phyloP scores from a whole-genome alignment of 2,888 invertebrate species.

The Anticlea derivata region DNA sequence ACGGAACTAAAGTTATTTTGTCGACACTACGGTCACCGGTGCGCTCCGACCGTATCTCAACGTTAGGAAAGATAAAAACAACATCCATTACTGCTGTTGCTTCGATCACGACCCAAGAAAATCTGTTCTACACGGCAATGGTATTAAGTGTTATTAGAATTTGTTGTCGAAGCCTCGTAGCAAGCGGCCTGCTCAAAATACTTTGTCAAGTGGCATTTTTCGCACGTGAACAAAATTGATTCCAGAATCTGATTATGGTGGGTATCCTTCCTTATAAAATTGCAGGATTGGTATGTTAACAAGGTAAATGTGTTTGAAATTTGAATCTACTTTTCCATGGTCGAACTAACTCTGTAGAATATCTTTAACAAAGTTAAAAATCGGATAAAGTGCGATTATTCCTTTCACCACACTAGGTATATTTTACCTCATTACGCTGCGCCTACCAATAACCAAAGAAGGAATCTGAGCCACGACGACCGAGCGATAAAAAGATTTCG shows the following conservation, averaged over 20 bases:
- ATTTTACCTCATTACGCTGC: no score
- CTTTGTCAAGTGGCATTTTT: conserved; percentile 65
- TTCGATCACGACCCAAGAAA: not conserved
- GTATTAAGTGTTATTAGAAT: conserved; percentile 26
- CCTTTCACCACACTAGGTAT: no score
- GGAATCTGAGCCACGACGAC: no score
- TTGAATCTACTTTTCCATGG: not conserved
- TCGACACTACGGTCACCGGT: conserved; percentile 52
- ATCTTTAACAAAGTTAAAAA: no score
- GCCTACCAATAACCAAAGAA: no score
- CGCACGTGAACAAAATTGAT: conserved; percentile 75
- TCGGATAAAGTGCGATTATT: no score
- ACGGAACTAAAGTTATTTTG: conserved; percentile 73
- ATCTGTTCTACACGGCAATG: conserved; percentile 35
- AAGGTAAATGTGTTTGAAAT: conserved; percentile 7
- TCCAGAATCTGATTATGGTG: conserved; percentile 68
- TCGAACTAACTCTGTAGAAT: not conserved
- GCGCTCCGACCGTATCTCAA: conserved; percentile 34
- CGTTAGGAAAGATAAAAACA: conserved; percentile 42
- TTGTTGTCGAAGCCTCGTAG: conserved; percentile 24
- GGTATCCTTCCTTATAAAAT: conserved; percentile 52
- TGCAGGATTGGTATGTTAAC: conserved; percentile 40
- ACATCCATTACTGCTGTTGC: conserved; percentile 51
- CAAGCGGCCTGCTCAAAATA: conserved; percentile 51
- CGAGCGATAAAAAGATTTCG: no score